Evolutionary conservation across 2,888 invertebrate genomes (phyloP).

Genomic region (Hylaea fasciaria): DNA sequence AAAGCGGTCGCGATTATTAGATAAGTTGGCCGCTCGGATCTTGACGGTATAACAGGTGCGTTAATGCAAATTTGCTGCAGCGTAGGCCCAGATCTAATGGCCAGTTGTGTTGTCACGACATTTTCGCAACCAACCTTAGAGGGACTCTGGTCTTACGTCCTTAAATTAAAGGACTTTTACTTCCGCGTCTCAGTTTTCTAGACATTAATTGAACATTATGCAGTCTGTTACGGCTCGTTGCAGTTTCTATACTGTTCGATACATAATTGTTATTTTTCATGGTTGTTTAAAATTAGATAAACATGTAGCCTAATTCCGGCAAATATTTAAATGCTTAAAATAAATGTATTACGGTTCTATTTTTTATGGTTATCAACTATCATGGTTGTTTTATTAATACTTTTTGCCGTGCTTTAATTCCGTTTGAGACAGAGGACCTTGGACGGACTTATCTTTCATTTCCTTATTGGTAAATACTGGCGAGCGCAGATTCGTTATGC

Average conservation of each 20-base stretch:
- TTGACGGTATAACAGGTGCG: slow-evolving; percentile 60
- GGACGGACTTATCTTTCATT: slow-evolving; percentile 71
- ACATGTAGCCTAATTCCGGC: no score
- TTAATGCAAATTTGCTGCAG: slow-evolving; percentile 63
- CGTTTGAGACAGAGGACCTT: slow-evolving; percentile 63
- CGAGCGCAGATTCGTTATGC: slow-evolving; percentile 47
- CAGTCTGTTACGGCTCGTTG: slow-evolving; percentile 47
- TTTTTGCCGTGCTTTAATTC: slow-evolving; percentile 50
- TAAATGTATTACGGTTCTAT: no score
- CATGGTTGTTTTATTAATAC: slow-evolving; percentile 34
- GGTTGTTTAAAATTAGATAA: slow-evolving; percentile 35
- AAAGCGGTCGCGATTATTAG: slow-evolving; percentile 61
- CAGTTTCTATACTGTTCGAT: slow-evolving; percentile 43
- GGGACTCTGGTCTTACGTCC: slow-evolving; percentile 56
- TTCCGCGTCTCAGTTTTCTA: slow-evolving; percentile 66
- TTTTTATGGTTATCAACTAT: no score
- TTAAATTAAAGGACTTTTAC: slow-evolving; percentile 73
- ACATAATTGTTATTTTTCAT: slow-evolving; percentile 22
- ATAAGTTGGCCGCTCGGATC: slow-evolving; percentile 50
- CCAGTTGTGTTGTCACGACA: slow-evolving; percentile 37
- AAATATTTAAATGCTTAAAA: no score
- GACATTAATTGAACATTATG: slow-evolving; percentile 64
- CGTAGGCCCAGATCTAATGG: slow-evolving; percentile 35
- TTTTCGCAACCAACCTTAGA: slow-evolving; percentile 60
- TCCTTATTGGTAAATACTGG: slow-evolving; percentile 65